Conservation (phyloP, 2,888 invertebrate genomes). For the Carabus problematicus region DNA sequence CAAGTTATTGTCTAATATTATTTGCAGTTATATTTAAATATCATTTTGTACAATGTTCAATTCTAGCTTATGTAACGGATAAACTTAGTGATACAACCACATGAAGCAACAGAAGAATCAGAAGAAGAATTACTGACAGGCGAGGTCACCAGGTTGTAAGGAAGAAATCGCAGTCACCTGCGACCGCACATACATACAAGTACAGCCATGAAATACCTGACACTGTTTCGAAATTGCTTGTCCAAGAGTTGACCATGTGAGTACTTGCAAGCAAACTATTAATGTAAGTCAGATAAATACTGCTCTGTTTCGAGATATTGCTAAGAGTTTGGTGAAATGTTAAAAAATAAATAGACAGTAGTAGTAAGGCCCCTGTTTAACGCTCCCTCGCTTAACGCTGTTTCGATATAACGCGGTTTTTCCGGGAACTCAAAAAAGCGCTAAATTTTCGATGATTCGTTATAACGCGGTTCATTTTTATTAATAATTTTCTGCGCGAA, state of each 20-base stretch:
- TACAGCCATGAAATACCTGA: slow-evolving; percentile 11
- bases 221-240: slow-evolving; percentile 22
- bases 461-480: too few relatives aligned
- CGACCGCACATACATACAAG: slow-evolving; percentile 6
- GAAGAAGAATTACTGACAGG: too few relatives aligned
- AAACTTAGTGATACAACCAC: too few relatives aligned
- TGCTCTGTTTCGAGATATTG: not conserved
- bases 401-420: too few relatives aligned
- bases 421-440: too few relatives aligned
- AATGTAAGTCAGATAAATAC: not conserved
- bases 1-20: too few relatives aligned
- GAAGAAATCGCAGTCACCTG: slow-evolving; percentile 23
- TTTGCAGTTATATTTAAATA: too few relatives aligned
- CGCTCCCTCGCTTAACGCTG: not conserved
- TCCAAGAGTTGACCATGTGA: slow-evolving; percentile 15
- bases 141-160: slow-evolving; percentile 34
- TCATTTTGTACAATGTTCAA: too few relatives aligned
- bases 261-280: not conserved
- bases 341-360: not conserved
- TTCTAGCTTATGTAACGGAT: too few relatives aligned
- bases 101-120: too few relatives aligned
- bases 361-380: not conserved
- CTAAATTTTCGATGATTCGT: too few relatives aligned
- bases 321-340: not conserved
- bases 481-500: too few relatives aligned